Percentiles rank a stretch among this genome's conserved stretches.
phyloP scores from a whole-genome alignment of 2,113 vertebrate genomes.

The Tinamus guttatus region DNA sequence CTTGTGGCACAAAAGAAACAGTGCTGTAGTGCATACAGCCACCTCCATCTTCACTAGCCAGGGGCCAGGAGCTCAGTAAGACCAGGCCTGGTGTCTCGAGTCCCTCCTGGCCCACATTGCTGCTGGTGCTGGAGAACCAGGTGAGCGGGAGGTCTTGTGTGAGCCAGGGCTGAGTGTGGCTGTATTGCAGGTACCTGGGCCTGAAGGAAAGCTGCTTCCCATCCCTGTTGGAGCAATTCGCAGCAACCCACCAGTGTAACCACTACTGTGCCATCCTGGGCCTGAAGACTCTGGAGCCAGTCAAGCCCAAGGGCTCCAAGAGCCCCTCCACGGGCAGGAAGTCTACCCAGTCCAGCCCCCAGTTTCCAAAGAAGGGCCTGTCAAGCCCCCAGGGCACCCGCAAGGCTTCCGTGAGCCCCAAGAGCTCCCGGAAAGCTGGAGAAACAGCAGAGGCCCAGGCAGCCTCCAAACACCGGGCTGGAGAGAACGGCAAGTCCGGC shows the following conservation, averaged over 20 bases:
- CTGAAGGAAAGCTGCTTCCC: slow-evolving; percentile 88
- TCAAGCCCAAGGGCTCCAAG: slow-evolving; percentile 87
- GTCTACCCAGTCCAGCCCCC: slow-evolving; percentile 87
- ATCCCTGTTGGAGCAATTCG: slow-evolving; percentile 89
- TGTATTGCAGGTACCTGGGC: slow-evolving; percentile 90
- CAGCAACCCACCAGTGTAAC: slow-evolving; percentile 87
- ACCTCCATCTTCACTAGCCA: fast-evolving
- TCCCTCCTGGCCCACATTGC: neutral
- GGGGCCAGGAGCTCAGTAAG: neutral
- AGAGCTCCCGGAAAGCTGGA: slow-evolving; percentile 75
- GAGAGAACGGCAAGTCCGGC: neutral
- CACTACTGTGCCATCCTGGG: slow-evolving; percentile 89
- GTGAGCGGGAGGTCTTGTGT: fast-evolving
- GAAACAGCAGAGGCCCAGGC: slow-evolving; percentile 72
- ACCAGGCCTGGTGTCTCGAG: neutral
- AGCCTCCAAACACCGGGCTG: slow-evolving; percentile 62
- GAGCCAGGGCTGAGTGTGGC: neutral
- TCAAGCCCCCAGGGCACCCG: slow-evolving; percentile 85
- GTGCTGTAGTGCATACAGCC: fast-evolving
- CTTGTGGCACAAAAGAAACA: fast-evolving
- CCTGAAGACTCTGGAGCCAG: slow-evolving; percentile 83
- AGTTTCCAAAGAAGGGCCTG: slow-evolving; percentile 86
- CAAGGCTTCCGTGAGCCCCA: slow-evolving; percentile 84
- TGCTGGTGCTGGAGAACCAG: neutral
- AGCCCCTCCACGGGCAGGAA: slow-evolving; percentile 90